Evolutionary conservation across 2,888 invertebrate species (phyloP).

Genomic region (Lepeophtheirus nordmannii): DNA sequence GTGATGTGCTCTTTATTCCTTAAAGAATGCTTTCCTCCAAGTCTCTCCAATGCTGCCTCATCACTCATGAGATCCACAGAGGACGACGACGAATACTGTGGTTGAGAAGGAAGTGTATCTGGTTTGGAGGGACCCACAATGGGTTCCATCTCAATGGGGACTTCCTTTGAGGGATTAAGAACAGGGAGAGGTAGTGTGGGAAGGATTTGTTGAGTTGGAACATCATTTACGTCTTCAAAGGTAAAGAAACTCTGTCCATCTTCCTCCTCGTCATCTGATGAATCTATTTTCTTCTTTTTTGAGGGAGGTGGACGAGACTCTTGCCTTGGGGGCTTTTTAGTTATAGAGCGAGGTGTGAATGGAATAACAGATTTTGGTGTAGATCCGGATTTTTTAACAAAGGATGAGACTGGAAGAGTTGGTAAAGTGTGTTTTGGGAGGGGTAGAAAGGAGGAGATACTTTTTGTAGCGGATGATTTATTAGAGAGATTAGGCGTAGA

Average conservation of each 20-base stretch:
- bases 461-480: background rate
- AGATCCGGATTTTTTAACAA: background rate
- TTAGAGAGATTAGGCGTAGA: background rate
- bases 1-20: background rate
- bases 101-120: background rate
- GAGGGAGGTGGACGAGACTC: background rate
- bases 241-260: background rate
- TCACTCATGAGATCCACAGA: slow-evolving; percentile 2
- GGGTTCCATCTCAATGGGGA: background rate
- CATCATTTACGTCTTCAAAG: background rate
- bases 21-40: background rate
- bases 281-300: background rate
- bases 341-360: background rate
- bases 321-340: background rate
- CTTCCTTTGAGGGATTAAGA: background rate
- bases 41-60: slow-evolving; percentile 11
- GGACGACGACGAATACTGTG: background rate
- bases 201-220: background rate
- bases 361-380: background rate
- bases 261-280: background rate
- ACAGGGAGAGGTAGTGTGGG: background rate
- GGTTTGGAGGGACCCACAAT: background rate
- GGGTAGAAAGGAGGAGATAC: background rate
- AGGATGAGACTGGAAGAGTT: background rate
- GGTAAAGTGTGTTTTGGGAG: background rate